Conservation (phyloP, 2,888 invertebrate genomes). For the Xylocampa areola region DNA sequence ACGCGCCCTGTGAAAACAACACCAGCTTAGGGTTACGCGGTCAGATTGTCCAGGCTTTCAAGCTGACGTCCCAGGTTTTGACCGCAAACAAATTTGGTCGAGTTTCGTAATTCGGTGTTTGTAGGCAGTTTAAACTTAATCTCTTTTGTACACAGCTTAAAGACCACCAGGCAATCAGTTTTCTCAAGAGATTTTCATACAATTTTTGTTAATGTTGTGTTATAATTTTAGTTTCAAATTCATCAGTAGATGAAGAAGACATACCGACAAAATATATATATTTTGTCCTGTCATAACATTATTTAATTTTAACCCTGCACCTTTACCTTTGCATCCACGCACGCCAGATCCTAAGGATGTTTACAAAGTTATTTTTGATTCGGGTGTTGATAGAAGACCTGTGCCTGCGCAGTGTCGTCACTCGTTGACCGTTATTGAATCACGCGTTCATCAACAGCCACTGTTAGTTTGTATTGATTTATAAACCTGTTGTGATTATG, state of each 20-base stretch:
- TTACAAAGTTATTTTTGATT: conserved; percentile 80
- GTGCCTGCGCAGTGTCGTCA: conserved; percentile 41
- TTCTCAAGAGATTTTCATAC: neutral
- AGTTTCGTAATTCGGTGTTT: conserved; percentile 28
- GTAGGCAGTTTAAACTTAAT: conserved; percentile 43
- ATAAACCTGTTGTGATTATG: conserved; percentile 50
- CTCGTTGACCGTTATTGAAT: conserved; percentile 52
- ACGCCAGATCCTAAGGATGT: conserved; percentile 70
- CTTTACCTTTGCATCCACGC: conserved; percentile 74
- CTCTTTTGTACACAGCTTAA: neutral
- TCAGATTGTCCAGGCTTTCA: conserved; percentile 37
- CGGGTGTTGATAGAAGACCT: conserved; percentile 52
- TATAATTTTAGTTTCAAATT: too few species aligned
- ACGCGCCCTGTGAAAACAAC: conserved; percentile 45
- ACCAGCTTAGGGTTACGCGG: conserved; percentile 45
- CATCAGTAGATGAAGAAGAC: too few species aligned
- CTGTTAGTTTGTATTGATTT: conserved; percentile 44
- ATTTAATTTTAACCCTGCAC: conserved; percentile 12
- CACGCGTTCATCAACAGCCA: conserved; percentile 51
- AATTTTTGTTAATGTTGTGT: too few species aligned
- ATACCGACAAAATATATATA: too few species aligned
- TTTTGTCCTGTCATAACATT: neutral
- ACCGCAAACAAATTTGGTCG: conserved; percentile 48
- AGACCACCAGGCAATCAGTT: conserved; percentile 4
- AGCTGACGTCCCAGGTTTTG: conserved; percentile 43